Evolutionary conservation across 2,888 invertebrate genomes (phyloP), one percentile per base, ranked within the genome.

Genomic region (Aphodius sticticus): DNA sequence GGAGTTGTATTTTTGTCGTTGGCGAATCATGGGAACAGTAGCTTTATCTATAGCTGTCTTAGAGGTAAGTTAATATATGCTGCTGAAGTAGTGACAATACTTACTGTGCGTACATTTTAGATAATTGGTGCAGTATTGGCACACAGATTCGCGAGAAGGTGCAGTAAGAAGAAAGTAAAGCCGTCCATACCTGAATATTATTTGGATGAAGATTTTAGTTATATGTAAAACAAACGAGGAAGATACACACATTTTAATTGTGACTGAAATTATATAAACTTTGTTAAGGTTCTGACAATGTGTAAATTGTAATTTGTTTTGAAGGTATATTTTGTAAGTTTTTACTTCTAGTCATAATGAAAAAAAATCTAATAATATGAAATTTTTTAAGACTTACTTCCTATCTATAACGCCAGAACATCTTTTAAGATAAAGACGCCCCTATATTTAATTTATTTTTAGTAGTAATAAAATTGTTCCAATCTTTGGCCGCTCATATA

Each of bases 1-100:
- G 38, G 53, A 79, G 7, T 76, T 71, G 26, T 79, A 79, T 37
- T 76, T 79, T 37, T 69, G n/a, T 15, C 76, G 76, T 15, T 76
- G 76, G n/a, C 69, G 16, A 15, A 26, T 76, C 6, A 79, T 79
- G 16, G 79, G 79, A 16, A 14, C 76, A 35, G 26, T 35, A 9
- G 76, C 76, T 53, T 37, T 79, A 16, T 71, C 26, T 5, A 53
- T 76, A 38, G 76, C 76, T 70, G 38, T 70, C n/a, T 79, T 79
- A 53, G 79, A 79, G 76, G 79, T 79, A 16, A 78, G 71, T 76
- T 38, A 69, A n/a, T 15, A 70, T 15, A 16, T 35, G 6, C n/a
- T 36, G n/a, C 5, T 35, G n/a, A 74, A 26, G 16, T 74, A 12
- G n/a, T 36, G 35, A 9, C 16, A 36, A n/a, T 4, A 35, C 4